phyloP scores from a whole-genome alignment of 1,140 invertebrate genomes.

The Sitodiplosis mosellana region DNA sequence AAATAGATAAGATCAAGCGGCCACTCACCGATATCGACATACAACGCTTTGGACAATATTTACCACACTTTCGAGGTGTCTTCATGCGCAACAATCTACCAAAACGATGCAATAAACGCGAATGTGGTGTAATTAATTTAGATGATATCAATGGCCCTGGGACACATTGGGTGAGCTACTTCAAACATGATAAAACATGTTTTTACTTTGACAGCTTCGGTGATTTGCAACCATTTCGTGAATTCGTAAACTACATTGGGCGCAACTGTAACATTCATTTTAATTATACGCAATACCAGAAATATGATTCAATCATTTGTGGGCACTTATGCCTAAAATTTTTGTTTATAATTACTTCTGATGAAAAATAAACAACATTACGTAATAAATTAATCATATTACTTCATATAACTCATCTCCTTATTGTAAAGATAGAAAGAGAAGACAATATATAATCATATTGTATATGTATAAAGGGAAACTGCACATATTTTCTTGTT shows the following conservation, averaged over 20 bases:
- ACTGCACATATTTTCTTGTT: too few relatives aligned
- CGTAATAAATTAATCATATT: not conserved
- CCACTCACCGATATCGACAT: constrained; percentile 1
- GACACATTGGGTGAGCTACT: not conserved
- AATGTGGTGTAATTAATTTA: not conserved
- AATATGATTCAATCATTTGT: not conserved
- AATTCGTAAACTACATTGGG: not conserved
- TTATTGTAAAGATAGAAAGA: too few relatives aligned
- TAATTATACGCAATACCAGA: not conserved
- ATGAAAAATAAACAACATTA: not conserved
- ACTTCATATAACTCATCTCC: too few relatives aligned
- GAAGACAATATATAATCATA: too few relatives aligned
- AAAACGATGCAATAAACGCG: not conserved
- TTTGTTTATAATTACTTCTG: not conserved
- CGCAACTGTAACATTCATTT: not conserved
- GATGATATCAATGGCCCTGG: not conserved
- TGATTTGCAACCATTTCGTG: not conserved
- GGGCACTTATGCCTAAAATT: not conserved
- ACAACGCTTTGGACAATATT: not conserved
- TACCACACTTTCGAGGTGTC: too few relatives aligned
- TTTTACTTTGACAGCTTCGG: not conserved
- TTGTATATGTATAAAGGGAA: too few relatives aligned
- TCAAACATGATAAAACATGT: not conserved
- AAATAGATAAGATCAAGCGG: too few relatives aligned
- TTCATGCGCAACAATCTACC: constrained; percentile 1